Base-by-base conservation (phyloP, 1,140 invertebrate genomes). In the Brevipalpus yothersi region DNA sequence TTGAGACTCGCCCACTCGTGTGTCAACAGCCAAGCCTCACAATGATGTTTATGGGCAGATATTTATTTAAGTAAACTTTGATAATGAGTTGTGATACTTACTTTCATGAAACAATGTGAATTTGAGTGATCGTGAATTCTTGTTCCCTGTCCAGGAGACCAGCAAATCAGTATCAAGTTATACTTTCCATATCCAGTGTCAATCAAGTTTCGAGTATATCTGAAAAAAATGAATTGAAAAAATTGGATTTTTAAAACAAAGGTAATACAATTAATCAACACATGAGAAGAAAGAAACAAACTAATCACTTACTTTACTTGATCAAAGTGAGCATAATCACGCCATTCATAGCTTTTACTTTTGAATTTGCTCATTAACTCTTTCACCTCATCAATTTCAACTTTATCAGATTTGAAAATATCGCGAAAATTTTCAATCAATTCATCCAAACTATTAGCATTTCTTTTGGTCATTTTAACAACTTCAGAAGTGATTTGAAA, bases 81-180 rank as follows among this genome's bases (percentile, higher is more conserved):
- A 31, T 31, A 5, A 31, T 31, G 31, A 31, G 31, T 31, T n/a
- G 19, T n/a, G 62, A 3, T 40, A 64, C 40, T 58, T 64, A 76
- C 75, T 75, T 97, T 98, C 84, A 98, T 92, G 67, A 99, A 92
- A 69, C 94, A 99, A 68, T 98, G 91, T 0, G 91, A 80, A 67
- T 94, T 79, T 0, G 91, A 81, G 69, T 99, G 94, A 70, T 95
- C 91, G 68, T 99, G 94, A 63, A 99, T 94, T 15, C 84, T 80
- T 0, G 89, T 93, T 0, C 83, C 85, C 62, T 95, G 88, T 39
- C 87, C 87, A 69, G 93, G 86, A 41, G 86, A 85, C 94, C 94
- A 99, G 71, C 92, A 96, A 0, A 99, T 70, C 21, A 95, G 76
- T 81, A 99, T 91, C 62, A 99, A 75, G 72, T 99, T 98, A 71